A percentile compares a stretch with the other conserved stretches of the same genome.
Conservation (phyloP, 2,797 vertebrate genomes). For the Huso huso region DNA sequence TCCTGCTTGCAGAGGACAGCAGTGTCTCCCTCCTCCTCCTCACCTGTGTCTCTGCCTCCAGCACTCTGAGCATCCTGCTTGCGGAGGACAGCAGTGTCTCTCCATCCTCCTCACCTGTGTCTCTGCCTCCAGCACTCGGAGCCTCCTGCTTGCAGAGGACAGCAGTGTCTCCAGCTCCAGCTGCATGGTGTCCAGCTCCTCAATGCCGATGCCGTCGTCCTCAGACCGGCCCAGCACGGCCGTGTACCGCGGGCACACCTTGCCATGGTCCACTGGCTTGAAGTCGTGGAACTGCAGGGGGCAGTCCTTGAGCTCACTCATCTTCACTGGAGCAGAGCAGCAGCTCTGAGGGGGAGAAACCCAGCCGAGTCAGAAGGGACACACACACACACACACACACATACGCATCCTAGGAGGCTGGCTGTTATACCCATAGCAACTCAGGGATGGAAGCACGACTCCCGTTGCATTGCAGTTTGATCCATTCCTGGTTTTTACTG, state of each 20-base stretch:
- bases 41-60: too few species aligned
- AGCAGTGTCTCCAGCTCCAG: slow-evolving; percentile 92
- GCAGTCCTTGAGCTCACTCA: slow-evolving; percentile 96
- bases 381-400: neutral
- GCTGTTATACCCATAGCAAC: neutral
- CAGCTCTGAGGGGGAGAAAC: neutral
- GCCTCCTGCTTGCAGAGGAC: slow-evolving; percentile 86
- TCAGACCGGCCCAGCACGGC: slow-evolving; percentile 90
- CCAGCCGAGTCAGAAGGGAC: neutral
- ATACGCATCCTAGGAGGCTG: neutral
- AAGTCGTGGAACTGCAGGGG: slow-evolving; percentile 97
- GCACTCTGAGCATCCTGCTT: too few species aligned
- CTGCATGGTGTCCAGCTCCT: slow-evolving; percentile 93
- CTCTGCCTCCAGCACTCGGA: slow-evolving; percentile 88
- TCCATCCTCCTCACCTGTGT: slow-evolving; percentile 69
- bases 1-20: slow-evolving; percentile 84
- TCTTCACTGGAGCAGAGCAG: slow-evolving; percentile 37
- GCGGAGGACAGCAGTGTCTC: too few species aligned
- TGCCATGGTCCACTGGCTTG: slow-evolving; percentile 92
- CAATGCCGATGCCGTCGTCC: slow-evolving; percentile 94
- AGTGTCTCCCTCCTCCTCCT: slow-evolving; percentile 66
- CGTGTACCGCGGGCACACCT: slow-evolving; percentile 90
- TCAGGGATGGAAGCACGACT: neutral
- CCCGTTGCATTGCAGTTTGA: slow-evolving; percentile 2
- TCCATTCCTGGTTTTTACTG: neutral